phyloP scores from a whole-genome alignment of 2,797 vertebrate species.

The Numenius phaeopus region DNA sequence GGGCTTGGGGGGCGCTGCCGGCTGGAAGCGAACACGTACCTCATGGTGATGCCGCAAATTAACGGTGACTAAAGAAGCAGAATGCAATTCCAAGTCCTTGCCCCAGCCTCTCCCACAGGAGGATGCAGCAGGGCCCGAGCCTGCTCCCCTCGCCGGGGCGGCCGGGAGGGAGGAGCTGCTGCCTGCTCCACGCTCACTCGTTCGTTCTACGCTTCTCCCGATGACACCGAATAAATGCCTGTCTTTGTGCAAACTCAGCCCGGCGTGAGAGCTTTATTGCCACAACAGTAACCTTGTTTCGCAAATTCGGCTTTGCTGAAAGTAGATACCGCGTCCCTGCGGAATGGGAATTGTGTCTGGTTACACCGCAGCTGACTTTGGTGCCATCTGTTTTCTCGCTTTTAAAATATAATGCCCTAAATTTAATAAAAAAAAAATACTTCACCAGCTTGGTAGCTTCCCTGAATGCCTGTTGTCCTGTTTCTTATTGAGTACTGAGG shows the following conservation, averaged over 20 bases:
- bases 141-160: not conserved
- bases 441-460: not conserved
- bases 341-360: not conserved
- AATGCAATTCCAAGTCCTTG: fast-evolving
- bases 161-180: not conserved
- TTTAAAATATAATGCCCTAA: not conserved
- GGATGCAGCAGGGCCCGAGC: not conserved
- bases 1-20: fast-evolving
- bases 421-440: not conserved
- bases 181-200: not conserved
- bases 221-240: not conserved
- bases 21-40: fast-evolving
- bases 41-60: not conserved
- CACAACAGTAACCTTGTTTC: slow-evolving; percentile 33
- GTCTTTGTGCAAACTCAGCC: not conserved
- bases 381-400: not conserved
- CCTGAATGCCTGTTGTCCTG: not conserved
- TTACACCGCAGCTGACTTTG: not conserved
- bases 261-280: not conserved
- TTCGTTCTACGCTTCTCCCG: not conserved
- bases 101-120: not conserved
- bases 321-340: not conserved
- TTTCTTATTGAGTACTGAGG: not conserved
- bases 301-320: slow-evolving; percentile 16
- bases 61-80: not conserved